Evolutionary conservation across 30 jellyfish, hydroid and myxozoan genomes (phyloP).

Genomic region (Clytia hemisphaerica): DNA sequence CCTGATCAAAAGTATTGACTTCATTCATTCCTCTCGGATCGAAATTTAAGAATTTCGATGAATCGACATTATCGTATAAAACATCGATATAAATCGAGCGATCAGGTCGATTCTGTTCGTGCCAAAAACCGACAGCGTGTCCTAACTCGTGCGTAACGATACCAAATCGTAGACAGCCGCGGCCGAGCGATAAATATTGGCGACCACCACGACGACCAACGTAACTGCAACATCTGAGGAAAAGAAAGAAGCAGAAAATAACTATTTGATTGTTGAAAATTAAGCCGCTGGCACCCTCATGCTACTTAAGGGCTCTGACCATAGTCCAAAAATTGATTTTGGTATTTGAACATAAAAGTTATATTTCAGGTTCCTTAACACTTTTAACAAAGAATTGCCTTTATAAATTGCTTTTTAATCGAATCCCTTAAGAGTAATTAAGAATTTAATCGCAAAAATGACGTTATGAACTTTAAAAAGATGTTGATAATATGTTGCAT

Average conservation of each 20-base stretch:
- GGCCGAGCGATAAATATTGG: slow-evolving; percentile 72
- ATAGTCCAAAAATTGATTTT: no score
- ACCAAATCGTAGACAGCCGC: slow-evolving; percentile 93
- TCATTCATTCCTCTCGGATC: slow-evolving; percentile 46
- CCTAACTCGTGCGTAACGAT: slow-evolving; percentile 89
- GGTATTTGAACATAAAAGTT: no score
- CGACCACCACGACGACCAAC: slow-evolving; percentile 78
- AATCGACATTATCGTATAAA: slow-evolving; percentile 65
- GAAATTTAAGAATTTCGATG: slow-evolving; percentile 44
- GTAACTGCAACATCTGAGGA: slow-evolving; percentile 75
- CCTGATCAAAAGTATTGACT: slow-evolving; percentile 90
- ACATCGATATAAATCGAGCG: slow-evolving; percentile 85
- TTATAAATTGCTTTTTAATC: no score
- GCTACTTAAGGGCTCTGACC: no score
- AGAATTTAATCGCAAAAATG: no score
- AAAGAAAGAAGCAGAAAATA: not conserved
- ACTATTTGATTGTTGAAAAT: not conserved
- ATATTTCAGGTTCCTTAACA: no score
- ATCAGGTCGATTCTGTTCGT: slow-evolving; percentile 90
- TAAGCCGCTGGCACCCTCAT: no score
- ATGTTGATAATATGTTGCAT: no score
- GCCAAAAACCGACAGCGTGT: slow-evolving; percentile 93
- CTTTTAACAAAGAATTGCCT: no score
- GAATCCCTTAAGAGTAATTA: no score
- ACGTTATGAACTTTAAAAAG: no score